Percentiles rank a stretch among this genome's conserved stretches.
These are phyloP conservation scores for Ridgeia piscesae DNA, from an alignment of 1,140 invertebrate genomes.

Conservation along the genomic window DNA sequence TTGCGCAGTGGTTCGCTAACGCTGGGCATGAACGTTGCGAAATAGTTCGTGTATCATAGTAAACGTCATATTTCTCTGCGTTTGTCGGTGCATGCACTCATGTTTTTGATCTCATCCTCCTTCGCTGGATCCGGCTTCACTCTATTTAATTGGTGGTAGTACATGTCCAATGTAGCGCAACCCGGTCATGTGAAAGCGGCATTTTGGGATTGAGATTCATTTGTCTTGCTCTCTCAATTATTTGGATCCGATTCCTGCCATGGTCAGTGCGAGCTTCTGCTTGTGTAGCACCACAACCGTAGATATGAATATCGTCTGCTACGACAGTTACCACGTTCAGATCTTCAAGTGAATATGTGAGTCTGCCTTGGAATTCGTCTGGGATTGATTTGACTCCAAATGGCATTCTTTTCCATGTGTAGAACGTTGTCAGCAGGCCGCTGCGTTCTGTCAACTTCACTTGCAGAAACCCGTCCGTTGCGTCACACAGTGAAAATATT, in stretches of 20 bases:
- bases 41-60: no score
- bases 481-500: slow-evolving; percentile 34
- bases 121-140: slow-evolving; percentile 52
- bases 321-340: slow-evolving; percentile 49
- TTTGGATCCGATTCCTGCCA: slow-evolving; percentile 24
- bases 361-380: slow-evolving; percentile 49
- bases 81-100: no score
- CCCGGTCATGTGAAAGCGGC: slow-evolving; percentile 32
- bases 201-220: neutral
- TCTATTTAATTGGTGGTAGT: slow-evolving; percentile 49
- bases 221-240: slow-evolving; percentile 28
- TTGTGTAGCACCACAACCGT: neutral
- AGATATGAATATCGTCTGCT: slow-evolving; percentile 43
- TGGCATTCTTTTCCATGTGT: slow-evolving; percentile 32
- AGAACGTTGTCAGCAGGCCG: slow-evolving; percentile 36
- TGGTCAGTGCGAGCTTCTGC: slow-evolving; percentile 5
- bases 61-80: no score
- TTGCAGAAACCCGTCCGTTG: slow-evolving; percentile 37
- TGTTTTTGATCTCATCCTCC: slow-evolving; percentile 42
- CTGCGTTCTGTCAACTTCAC: slow-evolving; percentile 34
- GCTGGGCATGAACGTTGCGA: no score
- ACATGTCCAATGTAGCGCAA: slow-evolving; percentile 35
- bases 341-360: slow-evolving; percentile 42
- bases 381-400: slow-evolving; percentile 30
- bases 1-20: no score